Evolutionary conservation across 2,113 vertebrate genomes (phyloP), one percentile per base, ranked within the genome.

Genomic region (Pungitius pungitius): DNA sequence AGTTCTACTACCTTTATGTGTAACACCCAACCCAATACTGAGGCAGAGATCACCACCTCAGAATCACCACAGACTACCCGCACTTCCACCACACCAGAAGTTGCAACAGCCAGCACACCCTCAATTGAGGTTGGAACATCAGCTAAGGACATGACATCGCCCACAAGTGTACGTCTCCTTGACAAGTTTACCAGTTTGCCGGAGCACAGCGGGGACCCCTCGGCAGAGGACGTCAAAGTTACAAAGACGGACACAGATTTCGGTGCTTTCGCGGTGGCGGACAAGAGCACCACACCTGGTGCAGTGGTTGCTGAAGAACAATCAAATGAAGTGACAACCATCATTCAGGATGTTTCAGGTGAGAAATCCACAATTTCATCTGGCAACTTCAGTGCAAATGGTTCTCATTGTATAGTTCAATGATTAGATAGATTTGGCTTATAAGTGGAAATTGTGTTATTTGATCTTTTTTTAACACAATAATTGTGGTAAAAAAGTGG

Each of bases 281-380:
- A 74, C 58, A 88, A 79, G 37, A 90, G 94, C 77, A 76, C 82
- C 79, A 62, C 85, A 69, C 72, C 89, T 56, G 72, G 73, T 76
- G 63, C 78, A 55, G 87, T 72, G 65, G 88, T 91, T 77, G 27
- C 89, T 61, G 90, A 89, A 84, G 90, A 90, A 79, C 75, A 85
- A 33, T 77, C 88, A 68, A 86, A 93, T 85, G 93, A 92, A 89
- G 68, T 94, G 69, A 94, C 91, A 85, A 87, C 85, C 75, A 94
- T 78, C 79, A 90, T 77, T 84, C 93, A 87, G 65, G 95, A 95
- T 85, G 87, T 91, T 80, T 95, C 96, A 96, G 96, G 97, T 97
- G 96, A 95, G 94, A 66, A 24, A 63, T 54, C 57, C 3, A 37
- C 13, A 57, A 3, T 15, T 47, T 57, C 0, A 35, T 67, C 27